Evolutionary conservation across 2,797 vertebrate genomes (phyloP), one percentile per base, ranked within the genome.

Genomic region (Falco naumanni): DNA sequence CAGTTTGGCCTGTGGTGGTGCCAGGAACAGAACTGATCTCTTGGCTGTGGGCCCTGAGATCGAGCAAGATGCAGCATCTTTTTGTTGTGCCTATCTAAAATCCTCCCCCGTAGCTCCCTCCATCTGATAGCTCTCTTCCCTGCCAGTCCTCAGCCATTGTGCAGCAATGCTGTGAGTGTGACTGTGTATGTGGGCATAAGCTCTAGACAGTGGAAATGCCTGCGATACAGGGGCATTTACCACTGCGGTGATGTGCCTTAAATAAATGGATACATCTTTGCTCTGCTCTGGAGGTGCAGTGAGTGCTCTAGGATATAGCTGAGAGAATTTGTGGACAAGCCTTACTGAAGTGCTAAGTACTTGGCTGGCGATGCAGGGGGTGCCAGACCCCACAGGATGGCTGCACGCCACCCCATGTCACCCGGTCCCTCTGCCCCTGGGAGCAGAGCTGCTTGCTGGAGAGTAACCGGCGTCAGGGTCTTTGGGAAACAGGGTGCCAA

Each of bases 91-190:
- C 75, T 90, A 14, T 57, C 91, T 78, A 16, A 68, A 79, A 66
- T 51, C 82, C 84, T 82, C 78, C 92, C 93, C 91, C 9, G 20
- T 66, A 68, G 96, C 91, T 93, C 37, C 34, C 87, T 91, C 87
- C 89, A 61, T 71, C 87, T 92, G 87, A 85, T 31, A 29, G 34
- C 81, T 96, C 90, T 53, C 47, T 59, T 81, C 71, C 82, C 95
- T 86, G 84, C 91, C 90, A 47, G 74, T 11, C 86, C 81, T 78
- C 77, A 19, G 66, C 88, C 64, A 48, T 5, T 14, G 47, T 33
- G 83, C 80, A 16, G 85, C 3, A 56, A 56, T 37, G 77, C 86
- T 56, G 90, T 0, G 29, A 81, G 76, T 6, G 54, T 8, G 74
- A 31, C 41, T 7, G 16, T 17, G 45, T 9, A 16, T 50, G 13